Evolutionary conservation across 2,797 vertebrate genomes (phyloP).

Genomic region (Myotis findleyi): DNA sequence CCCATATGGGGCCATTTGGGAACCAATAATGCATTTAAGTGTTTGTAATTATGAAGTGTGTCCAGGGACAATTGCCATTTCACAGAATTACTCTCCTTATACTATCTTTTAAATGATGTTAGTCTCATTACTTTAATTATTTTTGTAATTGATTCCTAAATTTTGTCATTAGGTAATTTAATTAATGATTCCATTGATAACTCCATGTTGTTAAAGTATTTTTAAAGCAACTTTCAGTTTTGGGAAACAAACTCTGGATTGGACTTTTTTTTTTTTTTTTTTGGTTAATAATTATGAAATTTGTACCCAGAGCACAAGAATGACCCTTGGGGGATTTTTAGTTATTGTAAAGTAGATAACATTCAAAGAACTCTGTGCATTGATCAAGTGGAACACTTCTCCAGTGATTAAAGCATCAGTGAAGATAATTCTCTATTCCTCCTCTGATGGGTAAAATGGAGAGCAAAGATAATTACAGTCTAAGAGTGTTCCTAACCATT

Average conservation of each 20-base stretch:
- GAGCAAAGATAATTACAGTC: constrained; percentile 68
- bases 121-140: constrained; percentile 76
- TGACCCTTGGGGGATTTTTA: constrained; percentile 6
- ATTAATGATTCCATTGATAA: constrained; percentile 70
- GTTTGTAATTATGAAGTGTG: constrained; percentile 74
- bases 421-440: constrained; percentile 65
- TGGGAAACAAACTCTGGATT: constrained; percentile 40
- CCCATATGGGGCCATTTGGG: constrained; percentile 59
- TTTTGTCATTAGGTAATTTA: constrained; percentile 75
- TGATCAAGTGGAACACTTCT: constrained; percentile 69
- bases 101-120: constrained; percentile 67
- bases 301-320: background rate
- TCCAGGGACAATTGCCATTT: constrained; percentile 71
- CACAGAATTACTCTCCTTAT: constrained; percentile 67
- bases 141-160: constrained; percentile 76
- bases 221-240: constrained; percentile 59
- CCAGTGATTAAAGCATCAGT: constrained; percentile 70
- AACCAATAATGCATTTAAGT: constrained; percentile 74
- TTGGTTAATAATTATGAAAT: constrained; percentile 56
- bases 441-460: constrained; percentile 54
- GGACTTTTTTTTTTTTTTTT: background rate
- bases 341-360: constrained; percentile 57
- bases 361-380: constrained; percentile 61
- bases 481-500: constrained; percentile 54
- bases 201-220: constrained; percentile 54